phyloP scores from a whole-genome alignment of 2,113 vertebrate genomes.

The Neogobius melanostomus region DNA sequence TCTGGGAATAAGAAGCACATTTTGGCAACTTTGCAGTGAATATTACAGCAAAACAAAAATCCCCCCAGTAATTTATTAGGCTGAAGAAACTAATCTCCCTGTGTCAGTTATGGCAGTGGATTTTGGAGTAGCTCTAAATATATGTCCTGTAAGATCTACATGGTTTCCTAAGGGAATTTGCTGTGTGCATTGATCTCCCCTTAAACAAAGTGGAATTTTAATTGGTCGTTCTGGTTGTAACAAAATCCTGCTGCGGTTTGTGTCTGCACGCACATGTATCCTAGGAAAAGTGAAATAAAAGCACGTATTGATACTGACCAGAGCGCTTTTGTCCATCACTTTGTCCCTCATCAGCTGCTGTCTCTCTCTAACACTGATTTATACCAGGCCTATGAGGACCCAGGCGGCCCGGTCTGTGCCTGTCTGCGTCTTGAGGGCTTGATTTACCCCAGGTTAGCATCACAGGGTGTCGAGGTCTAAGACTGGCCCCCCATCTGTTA shows the following conservation, averaged over 20 bases:
- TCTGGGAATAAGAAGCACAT: conserved; percentile 62
- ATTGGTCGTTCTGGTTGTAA: conserved; percentile 17
- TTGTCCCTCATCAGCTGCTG: conserved; percentile 29
- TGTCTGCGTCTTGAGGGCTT: conserved; percentile 37
- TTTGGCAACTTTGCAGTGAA: conserved; percentile 28
- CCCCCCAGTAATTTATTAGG: conserved; percentile 3
- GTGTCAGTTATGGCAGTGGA: not conserved
- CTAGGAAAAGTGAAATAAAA: conserved; percentile 20
- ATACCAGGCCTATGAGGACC: conserved; percentile 33
- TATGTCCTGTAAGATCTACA: not conserved
- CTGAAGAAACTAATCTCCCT: not conserved
- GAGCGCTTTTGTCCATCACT: conserved; percentile 47
- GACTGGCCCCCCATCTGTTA: conserved; percentile 35
- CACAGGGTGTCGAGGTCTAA: conserved; percentile 34
- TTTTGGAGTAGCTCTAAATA: conserved; percentile 2
- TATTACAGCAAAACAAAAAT: conserved; percentile 16
- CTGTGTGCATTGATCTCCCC: conserved; percentile 12
- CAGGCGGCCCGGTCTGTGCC: conserved; percentile 11
- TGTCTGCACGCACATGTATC: conserved; percentile 13
- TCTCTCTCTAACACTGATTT: conserved; percentile 49
- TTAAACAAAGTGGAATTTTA: conserved; percentile 20
- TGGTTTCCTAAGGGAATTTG: conserved; percentile 7
- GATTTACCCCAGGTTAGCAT: conserved; percentile 60
- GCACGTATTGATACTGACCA: conserved; percentile 33
- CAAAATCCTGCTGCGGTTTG: not conserved